These are phyloP conservation scores for Eristalis arbustorum DNA, from an alignment of 2,888 invertebrate species.

Conservation along the genomic window DNA sequence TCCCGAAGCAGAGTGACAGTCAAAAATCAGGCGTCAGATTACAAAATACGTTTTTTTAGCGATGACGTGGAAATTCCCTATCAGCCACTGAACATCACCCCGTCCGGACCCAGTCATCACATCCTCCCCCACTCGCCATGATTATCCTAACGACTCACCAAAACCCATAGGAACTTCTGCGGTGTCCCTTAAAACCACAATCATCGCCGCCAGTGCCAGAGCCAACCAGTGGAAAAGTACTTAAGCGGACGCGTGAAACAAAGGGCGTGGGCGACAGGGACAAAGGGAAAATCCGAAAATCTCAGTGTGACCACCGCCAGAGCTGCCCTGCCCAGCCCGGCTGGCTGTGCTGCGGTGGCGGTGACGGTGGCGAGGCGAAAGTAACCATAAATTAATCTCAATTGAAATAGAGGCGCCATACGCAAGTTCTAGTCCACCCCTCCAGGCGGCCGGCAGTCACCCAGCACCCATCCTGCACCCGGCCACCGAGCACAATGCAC, in stretches of 20 bases:
- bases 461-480: not conserved
- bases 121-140: not conserved
- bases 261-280: not conserved
- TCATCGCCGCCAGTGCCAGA: not conserved
- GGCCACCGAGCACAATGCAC: not conserved
- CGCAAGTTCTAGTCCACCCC: conserved; percentile 58
- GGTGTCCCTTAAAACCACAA: not conserved
- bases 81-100: no score
- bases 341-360: not conserved
- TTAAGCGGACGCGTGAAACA: not conserved
- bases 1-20: no score
- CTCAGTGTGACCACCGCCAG: not conserved
- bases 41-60: no score
- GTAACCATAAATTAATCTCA: conserved; percentile 67
- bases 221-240: not conserved
- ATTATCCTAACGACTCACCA: no score
- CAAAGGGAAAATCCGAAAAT: not conserved
- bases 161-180: not conserved
- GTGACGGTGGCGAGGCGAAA: not conserved
- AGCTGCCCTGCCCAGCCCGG: not conserved
- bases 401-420: conserved; percentile 70
- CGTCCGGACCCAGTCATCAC: no score
- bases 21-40: no score
- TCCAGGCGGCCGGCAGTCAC: conserved; percentile 12
- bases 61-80: no score